Evolutionary conservation across 1,140 invertebrate species (phyloP), one percentile per base, ranked within the genome.

Genomic region (Solenopsis invicta): DNA sequence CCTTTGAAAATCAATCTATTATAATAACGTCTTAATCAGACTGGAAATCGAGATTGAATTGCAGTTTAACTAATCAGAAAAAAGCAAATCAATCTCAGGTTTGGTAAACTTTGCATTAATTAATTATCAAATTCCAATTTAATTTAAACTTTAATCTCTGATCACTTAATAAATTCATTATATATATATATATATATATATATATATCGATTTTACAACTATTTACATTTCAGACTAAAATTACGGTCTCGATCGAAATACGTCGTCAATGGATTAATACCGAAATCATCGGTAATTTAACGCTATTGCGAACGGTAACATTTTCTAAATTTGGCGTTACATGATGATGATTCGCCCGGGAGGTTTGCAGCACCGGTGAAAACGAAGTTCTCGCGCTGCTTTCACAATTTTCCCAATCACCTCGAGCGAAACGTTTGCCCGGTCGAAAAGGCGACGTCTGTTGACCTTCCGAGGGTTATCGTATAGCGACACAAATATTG

Each of bases 401-500:
- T 78, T 78, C 62, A 52, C 52, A 34, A 52, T 29, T 52, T 48
- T 16, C 48, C n/a, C 29, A 59, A 78, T 12, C 21, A 45, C 5
- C 34, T 54, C 9, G 2, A 18, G 61, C 71, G 50, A n/a, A 69
- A 21, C 52, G 45, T 12, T 59, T 41, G 50, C 41, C n/a, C 37
- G 12, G 6, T 12, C 10, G 74, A 45, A 50, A 66, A 80, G 16
- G 29, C 13, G 72, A 62, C 61, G 92, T 90, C 78, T 93, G 87
- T 93, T 91, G 89, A 92, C 90, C 91, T 72, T 71, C 64, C 72
- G 41, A 56, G 16, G 64, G 85, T 86, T 85, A 76, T 72, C 81
- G 88, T 87, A 62, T 77, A 41, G 77, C 37, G 72, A 62, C 72
- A 64, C 85, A 88, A 85, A 92, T 92, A 90, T 92, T 89, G 90